Percentiles rank a stretch among this genome's conserved stretches.
phyloP scores from a whole-genome alignment of 2,113 vertebrate species.

The Otolemur garnettii region DNA sequence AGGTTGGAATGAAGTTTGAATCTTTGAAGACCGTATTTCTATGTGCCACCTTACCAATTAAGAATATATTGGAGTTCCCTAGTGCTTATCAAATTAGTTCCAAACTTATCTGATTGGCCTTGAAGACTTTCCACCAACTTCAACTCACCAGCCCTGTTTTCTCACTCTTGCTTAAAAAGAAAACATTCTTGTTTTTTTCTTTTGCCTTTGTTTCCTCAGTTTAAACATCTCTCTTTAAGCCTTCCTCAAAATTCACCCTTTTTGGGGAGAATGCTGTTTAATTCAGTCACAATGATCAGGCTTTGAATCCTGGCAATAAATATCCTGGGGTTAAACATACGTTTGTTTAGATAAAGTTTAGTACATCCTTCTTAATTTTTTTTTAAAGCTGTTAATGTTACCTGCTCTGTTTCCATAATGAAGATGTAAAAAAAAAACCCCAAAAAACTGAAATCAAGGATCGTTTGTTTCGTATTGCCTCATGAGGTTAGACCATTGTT shows the following conservation, averaged over 20 bases:
- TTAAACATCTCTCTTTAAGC: slow-evolving; percentile 51
- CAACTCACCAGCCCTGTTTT: slow-evolving; percentile 39
- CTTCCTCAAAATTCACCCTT: slow-evolving; percentile 46
- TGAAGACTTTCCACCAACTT: slow-evolving; percentile 53
- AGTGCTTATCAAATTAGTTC: slow-evolving; percentile 48
- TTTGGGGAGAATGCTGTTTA: slow-evolving; percentile 49
- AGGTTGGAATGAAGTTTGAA: slow-evolving; percentile 28
- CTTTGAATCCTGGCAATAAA: slow-evolving; percentile 52
- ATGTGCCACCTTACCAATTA: neutral
- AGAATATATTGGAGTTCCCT: slow-evolving; percentile 22
- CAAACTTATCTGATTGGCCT: neutral
- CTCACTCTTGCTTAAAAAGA: slow-evolving; percentile 64
- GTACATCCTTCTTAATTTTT: slow-evolving; percentile 6
- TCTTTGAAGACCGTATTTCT: slow-evolving; percentile 50
- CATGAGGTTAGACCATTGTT: slow-evolving; percentile 16
- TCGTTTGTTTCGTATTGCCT: slow-evolving; percentile 29
- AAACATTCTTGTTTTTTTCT: slow-evolving; percentile 35
- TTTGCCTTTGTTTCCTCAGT: neutral
- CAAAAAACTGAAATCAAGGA: neutral
- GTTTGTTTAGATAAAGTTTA: slow-evolving; percentile 37
- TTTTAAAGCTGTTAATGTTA: slow-evolving; percentile 46
- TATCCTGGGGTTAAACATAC: neutral
- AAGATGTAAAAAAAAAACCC: slow-evolving; percentile 19
- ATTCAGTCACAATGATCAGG: neutral
- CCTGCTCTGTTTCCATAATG: slow-evolving; percentile 36